Base-by-base conservation (phyloP, 2,888 invertebrate genomes). In the Andrena camellia region DNA sequence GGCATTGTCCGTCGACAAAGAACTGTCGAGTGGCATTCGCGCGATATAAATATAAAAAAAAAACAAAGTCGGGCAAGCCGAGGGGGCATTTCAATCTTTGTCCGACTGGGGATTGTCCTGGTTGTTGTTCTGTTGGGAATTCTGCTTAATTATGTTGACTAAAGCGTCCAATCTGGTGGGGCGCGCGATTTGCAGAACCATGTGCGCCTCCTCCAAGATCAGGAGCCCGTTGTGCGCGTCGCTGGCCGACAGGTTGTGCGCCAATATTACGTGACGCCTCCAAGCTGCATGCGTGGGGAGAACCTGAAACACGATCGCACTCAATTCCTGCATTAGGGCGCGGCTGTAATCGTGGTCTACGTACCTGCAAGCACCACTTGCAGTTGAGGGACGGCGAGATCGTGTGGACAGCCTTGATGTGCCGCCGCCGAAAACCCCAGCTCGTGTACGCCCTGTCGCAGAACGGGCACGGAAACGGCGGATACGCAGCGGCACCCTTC, bases 171-270 rank as follows among this genome's bases (percentile, higher is more conserved):
- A 85, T 78, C 87, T 86, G 33, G 92, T 92, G 5, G 92, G 92
- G 66, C 88, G 89, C 17, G 90, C 90, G 66, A 90, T 92, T 81
- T 92, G 92, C 1, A 96, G 93, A 0, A 96, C 96, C 31, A 96
- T 96, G 74, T 96, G 96, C 0, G 96, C 96, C 84, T 96, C 96
- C 57, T 96, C 96, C 94, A 96, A 95, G 17, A 96, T 96, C 48
- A 96, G 95, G 2, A 96, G 94, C 0, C 95, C 96, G 90, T 96
- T 95, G 59, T 96, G 94, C 0, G 96, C 96, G 80, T 96, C 96
- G 76, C 94, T 95, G 78, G 95, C 95, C 0, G 95, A 95, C 0
- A 96, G 94, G 35, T 95, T 95, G 91, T 96, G 96, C 2, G 95
- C 91, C 10, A 95, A 93, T 0, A 95, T 95, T 0, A 96, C 96